These are phyloP conservation scores for Morone chrysops DNA, from an alignment of 2,113 vertebrate genomes.

Conservation along the genomic window DNA sequence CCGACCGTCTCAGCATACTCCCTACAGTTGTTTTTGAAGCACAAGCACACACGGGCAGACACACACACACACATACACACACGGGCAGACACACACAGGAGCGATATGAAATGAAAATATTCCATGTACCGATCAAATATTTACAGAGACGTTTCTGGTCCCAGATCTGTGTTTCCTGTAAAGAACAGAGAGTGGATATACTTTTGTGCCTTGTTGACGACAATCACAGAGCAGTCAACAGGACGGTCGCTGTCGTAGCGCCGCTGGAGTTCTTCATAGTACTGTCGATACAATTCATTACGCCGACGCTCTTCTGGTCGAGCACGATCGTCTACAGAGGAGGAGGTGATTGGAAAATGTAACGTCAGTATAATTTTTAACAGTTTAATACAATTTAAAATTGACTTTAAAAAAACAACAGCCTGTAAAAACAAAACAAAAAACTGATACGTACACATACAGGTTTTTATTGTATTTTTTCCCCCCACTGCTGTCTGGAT, in stretches of 20 bases:
- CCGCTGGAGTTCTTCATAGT: slow-evolving; percentile 96
- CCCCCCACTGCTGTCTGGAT: too few species aligned
- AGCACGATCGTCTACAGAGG: slow-evolving; percentile 83
- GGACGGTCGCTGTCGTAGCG: slow-evolving; percentile 93
- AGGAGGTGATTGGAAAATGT: background rate
- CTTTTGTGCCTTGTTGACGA: slow-evolving; percentile 98
- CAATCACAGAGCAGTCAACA: slow-evolving; percentile 97
- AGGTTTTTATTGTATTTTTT: too few species aligned
- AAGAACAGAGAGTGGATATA: slow-evolving; percentile 78
- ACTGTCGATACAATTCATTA: slow-evolving; percentile 95
- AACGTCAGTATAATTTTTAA: background rate
- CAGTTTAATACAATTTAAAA: background rate
- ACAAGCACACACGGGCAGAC: background rate
- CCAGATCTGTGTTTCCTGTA: background rate
- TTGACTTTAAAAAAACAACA: too few species aligned
- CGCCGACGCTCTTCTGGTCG: slow-evolving; percentile 92
- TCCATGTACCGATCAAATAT: background rate
- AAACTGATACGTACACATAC: too few species aligned
- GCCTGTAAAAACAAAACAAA: too few species aligned
- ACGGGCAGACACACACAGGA: background rate
- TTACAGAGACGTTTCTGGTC: background rate
- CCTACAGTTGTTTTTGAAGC: slow-evolving; percentile 79
- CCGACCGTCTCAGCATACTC: slow-evolving; percentile 98
- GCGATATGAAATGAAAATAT: slow-evolving; percentile 63
- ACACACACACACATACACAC: background rate